Evolutionary conservation across 2,888 invertebrate genomes (phyloP).

Genomic region (Phalera bucephala): DNA sequence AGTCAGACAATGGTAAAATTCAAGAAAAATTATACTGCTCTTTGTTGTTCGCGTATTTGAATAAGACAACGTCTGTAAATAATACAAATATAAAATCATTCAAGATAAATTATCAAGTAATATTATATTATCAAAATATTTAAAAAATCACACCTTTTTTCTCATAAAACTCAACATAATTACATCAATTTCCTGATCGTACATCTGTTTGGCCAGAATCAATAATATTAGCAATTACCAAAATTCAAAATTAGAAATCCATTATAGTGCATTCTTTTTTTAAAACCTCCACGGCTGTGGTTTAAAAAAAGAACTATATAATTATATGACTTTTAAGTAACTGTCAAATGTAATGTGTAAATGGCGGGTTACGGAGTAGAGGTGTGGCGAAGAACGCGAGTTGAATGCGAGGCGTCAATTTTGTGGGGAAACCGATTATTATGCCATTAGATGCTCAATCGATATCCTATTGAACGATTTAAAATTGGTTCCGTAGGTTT

Average conservation of each 20-base stretch:
- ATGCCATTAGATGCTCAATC: slow-evolving; percentile 76
- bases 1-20: no score
- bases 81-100: no score
- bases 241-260: slow-evolving; percentile 62
- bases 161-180: slow-evolving; percentile 24
- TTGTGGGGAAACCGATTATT: slow-evolving; percentile 70
- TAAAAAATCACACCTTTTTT: no score
- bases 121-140: no score
- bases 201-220: slow-evolving; percentile 56
- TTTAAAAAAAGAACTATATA: slow-evolving; percentile 69
- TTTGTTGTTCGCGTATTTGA: no score
- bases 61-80: no score
- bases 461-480: slow-evolving; percentile 71
- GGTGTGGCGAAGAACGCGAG: slow-evolving; percentile 54
- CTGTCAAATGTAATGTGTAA: slow-evolving; percentile 80
- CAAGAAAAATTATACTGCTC: no score
- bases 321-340: slow-evolving; percentile 75
- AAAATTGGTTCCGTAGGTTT: slow-evolving; percentile 15
- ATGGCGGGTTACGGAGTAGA: slow-evolving; percentile 66
- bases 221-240: slow-evolving; percentile 58
- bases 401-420: slow-evolving; percentile 73
- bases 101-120: no score
- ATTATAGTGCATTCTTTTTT: slow-evolving; percentile 58
- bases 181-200: slow-evolving; percentile 38
- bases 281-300: slow-evolving; percentile 56